These are phyloP conservation scores for Turdus rufiventris DNA, from an alignment of 2,113 vertebrate species.

Conservation along the genomic window DNA sequence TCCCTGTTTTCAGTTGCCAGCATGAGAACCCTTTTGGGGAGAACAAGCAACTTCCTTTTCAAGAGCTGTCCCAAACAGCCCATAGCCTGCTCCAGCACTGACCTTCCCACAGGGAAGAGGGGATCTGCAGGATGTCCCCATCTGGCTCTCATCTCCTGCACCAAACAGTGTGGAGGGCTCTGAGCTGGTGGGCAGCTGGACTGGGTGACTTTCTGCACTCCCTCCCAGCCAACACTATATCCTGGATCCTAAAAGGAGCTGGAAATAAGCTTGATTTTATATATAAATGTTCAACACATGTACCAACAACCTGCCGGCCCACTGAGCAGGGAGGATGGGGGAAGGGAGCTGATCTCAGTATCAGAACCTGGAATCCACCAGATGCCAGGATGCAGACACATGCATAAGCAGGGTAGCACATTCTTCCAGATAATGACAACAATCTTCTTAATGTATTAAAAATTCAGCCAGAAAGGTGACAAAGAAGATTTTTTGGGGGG, in stretches of 20 bases:
- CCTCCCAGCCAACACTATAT: neutral
- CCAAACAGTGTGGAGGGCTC: rapidly evolving
- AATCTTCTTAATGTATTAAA: neutral
- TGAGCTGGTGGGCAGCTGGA: neutral
- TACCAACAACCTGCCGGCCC: neutral
- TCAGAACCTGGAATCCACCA: neutral
- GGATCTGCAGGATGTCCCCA: neutral
- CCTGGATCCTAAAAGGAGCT: neutral
- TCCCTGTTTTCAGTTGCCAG: neutral
- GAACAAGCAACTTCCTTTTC: neutral
- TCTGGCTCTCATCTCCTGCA: neutral
- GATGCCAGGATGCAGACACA: neutral
- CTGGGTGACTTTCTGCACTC: neutral
- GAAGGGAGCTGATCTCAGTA: neutral
- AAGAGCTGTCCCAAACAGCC: neutral
- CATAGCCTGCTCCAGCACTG: neutral
- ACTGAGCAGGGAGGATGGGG: neutral
- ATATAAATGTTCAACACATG: neutral
- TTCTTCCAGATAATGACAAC: neutral
- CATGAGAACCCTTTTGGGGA: neutral
- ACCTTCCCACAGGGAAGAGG: rapidly evolving
- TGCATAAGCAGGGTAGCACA: neutral
- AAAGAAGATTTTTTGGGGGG: neutral
- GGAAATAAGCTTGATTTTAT: neutral
- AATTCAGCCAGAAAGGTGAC: neutral